phyloP scores from a whole-genome alignment of 1,140 invertebrate species.

The Acromyrmex echinatior region DNA sequence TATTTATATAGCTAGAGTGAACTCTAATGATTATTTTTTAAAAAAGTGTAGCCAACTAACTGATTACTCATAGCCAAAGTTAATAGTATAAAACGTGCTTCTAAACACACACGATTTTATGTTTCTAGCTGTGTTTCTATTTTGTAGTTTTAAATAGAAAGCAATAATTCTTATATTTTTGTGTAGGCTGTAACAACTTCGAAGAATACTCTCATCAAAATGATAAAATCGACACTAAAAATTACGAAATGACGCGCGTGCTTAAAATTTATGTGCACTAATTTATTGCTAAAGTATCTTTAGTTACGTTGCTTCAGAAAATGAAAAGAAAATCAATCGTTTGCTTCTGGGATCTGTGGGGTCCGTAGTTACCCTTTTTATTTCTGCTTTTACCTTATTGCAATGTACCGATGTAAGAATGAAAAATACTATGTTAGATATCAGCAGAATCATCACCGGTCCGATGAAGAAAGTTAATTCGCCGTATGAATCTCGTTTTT shows the following conservation, averaged over 20 bases:
- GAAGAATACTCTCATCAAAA: not conserved
- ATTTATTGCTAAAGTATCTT: conserved; percentile 11
- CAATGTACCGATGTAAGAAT: conserved; percentile 89
- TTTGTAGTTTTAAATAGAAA: conserved; percentile 22
- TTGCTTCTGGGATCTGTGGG: conserved; percentile 84
- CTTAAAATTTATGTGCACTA: not conserved
- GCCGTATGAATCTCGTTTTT: conserved; percentile 27
- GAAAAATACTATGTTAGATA: conserved; percentile 90
- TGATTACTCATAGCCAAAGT: not conserved
- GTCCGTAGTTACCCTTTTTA: conserved; percentile 88
- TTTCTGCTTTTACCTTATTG: conserved; percentile 90
- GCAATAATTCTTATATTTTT: not conserved
- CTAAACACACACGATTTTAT: not conserved
- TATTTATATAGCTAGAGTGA: not conserved
- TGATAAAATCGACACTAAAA: not conserved
- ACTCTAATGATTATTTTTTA: not conserved
- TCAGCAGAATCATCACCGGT: conserved; percentile 88
- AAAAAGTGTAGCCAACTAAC: not conserved
- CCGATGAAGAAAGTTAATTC: conserved; percentile 88
- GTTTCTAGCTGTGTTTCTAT: not conserved
- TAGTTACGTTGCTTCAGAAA: not conserved
- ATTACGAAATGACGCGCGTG: not conserved
- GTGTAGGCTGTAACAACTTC: not conserved
- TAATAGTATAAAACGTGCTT: not conserved
- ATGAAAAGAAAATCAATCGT: conserved; percentile 82